Conservation (phyloP, 1,140 invertebrate species). For the Sipha flava region DNA sequence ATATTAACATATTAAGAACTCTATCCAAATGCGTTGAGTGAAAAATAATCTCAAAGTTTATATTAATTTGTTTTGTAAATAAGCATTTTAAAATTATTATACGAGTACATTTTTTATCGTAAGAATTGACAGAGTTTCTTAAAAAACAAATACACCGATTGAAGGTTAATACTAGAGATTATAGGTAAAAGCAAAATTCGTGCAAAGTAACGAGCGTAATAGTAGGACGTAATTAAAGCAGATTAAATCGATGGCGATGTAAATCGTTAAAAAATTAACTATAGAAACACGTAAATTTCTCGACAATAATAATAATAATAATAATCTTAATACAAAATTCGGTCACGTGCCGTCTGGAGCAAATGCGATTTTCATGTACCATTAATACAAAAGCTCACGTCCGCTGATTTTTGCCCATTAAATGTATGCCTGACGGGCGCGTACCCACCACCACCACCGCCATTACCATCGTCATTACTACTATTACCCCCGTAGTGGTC, state of each 20-base stretch:
- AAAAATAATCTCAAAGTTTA: neutral
- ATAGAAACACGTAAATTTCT: neutral
- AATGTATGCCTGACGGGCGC: neutral
- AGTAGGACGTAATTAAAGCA: too few relatives aligned
- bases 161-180: too few relatives aligned
- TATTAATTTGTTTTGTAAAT: neutral
- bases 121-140: too few relatives aligned
- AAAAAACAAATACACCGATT: too few relatives aligned
- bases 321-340: neutral
- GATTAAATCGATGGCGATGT: too few relatives aligned
- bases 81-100: too few relatives aligned
- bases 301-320: neutral
- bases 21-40: too few relatives aligned
- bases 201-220: too few relatives aligned
- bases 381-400: slow-evolving; percentile 5
- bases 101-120: too few relatives aligned
- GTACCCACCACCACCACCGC: neutral
- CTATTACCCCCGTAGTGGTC: neutral
- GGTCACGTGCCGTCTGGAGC: neutral
- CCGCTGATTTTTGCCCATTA: slow-evolving; percentile 1
- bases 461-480: neutral
- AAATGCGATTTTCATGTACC: slow-evolving; percentile 22
- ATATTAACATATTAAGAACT: too few relatives aligned
- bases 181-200: too few relatives aligned
- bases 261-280: neutral